Base-by-base conservation (phyloP, 2,888 invertebrate genomes). In the Zaprionus obscuricornis region DNA sequence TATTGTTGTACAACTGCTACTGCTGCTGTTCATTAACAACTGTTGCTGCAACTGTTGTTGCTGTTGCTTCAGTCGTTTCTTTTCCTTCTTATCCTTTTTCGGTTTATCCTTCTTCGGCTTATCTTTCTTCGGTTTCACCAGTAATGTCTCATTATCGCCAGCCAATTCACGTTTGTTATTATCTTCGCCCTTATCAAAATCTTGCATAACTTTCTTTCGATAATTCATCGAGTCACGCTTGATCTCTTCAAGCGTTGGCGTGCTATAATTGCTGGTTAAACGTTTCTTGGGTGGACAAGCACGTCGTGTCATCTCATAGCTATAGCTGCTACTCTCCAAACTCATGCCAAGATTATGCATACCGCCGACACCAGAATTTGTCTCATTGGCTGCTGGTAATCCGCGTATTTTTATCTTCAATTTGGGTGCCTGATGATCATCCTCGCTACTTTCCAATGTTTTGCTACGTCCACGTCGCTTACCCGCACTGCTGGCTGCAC, bases 151-250 rank as follows among this genome's bases (percentile, higher is more conserved):
- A 14, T 46, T 59, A 8, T 69, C 63, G 2, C 73, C 79, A 1
- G 47, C 49, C n/a, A 59, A 8, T 5, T 78, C 63, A 0, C 67
- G 56, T 42, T 81, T 77, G 17, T 50, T 67, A 49, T 90, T 81
- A 84, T 90, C 85, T 88, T 91, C 91, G 72, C 94, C 94, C 74
- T 94, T 94, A 58, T 94, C 94, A 85, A 96, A 96, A 84, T 95
- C 94, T 2, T 95, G 95, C 95, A 96, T 96, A 2, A 97, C 94
- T 92, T 93, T 93, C 66, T 94, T 93, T 10, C 97, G 92, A 89
- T 93, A 97, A 87, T 96, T 96, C 96, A 97, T 96, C 77, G 95
- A 96, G 82, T 96, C 96, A 1, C 96, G 93, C 65, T 94, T 94
- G 40, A 96, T 90, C 85, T 96, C 96, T 89, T 96, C 95, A 67